Evolutionary conservation across 2,888 invertebrate species (phyloP), one percentile per base, ranked within the genome.

Genomic region (Meteorus colon): DNA sequence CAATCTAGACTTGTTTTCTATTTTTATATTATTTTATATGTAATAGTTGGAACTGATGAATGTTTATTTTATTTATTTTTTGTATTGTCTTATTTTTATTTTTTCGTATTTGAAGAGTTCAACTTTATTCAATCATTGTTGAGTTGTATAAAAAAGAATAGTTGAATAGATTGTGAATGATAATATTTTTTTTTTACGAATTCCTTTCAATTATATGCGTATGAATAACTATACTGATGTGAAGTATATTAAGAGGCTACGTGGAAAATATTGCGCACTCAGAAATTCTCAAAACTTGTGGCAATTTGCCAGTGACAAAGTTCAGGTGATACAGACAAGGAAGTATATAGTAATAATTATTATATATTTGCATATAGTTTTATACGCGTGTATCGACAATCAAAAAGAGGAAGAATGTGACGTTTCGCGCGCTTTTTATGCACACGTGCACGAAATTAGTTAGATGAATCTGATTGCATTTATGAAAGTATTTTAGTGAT

Each of bases 231-330:
- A 1, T 34, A 34, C 8, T 8, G 34, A 6, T 34, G 8, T 8
- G 34, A 8, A 6, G 34, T 34, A 34, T 34, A 34, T 34, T 12
- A 12, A 41, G 41, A 41, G 2, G 41, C 41, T 41, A 41, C 8
- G 41, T 48, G 16, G n/a, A 48, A 48, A 16, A n/a, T 48, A 51
- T 68, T 68, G 68, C 68, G 68, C 68, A 68, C 68, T 68, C 48
- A 19, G 41, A 29, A 67, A 37, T 48, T 45, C 51, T 48, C n/a
- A 48, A 48, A 16, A 16, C 48, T 16, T 48, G 51, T 68, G 68
- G 68, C 68, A 51, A 27, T 4, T 12, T 68, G 68, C 68, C 68
- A 68, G 51, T 68, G 45, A 55, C 45, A 68, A 68, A 16, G 16
- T 68, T 68, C 51, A 68, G 68, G 31, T 68, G 51, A 51, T 41